Base-by-base conservation (phyloP, 2,888 invertebrate species). In the Iphiclides podalirius region DNA sequence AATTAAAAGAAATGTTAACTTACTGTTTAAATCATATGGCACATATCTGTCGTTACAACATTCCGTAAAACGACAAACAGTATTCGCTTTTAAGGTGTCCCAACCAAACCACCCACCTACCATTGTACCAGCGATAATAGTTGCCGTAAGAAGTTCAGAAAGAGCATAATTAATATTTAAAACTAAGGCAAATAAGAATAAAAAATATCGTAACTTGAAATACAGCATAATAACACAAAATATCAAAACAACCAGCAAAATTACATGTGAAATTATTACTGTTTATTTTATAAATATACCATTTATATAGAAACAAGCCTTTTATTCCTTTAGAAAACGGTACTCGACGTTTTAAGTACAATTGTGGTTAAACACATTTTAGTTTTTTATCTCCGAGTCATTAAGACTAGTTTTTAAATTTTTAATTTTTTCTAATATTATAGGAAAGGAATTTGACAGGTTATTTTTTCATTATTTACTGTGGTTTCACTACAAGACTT, bases 21-120 rank as follows among this genome's bases (percentile, higher is more conserved):
- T 72, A 91, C 90, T 78, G 16, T 59, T 43, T 52, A 90, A 75
- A 69, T 92, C 67, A 13, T 83, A 90, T 13, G 90, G 90, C 52
- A 93, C 81, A 66, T 90, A 83, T 1, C 81, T 65, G 11, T 86
- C 72, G 59, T 82, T 87, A 65, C 93, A 93, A 63, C 93, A 93
- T 72, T 93, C 93, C 12, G 57, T 64, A 13, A 81, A 75, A 23
- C 69, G 78, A 62, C 93, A 93, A 52, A 75, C 47, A 6, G 87
- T 85, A 49, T 84, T 72, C 41, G 84, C 79, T 64, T 82, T 83
- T 49, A 88, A 51, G 1, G 60, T 59, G 55, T 79, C 71, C 83
- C 84, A 87, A 56, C 78, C 79, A 52, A 72, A 79, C 73, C 72
- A 83, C 17, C 80, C 67, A 43, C 82, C 70, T 4, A 74, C 8